Evolutionary conservation across 2,113 vertebrate genomes (phyloP), one percentile per base, ranked within the genome.

Genomic region (Oryzias javanicus): DNA sequence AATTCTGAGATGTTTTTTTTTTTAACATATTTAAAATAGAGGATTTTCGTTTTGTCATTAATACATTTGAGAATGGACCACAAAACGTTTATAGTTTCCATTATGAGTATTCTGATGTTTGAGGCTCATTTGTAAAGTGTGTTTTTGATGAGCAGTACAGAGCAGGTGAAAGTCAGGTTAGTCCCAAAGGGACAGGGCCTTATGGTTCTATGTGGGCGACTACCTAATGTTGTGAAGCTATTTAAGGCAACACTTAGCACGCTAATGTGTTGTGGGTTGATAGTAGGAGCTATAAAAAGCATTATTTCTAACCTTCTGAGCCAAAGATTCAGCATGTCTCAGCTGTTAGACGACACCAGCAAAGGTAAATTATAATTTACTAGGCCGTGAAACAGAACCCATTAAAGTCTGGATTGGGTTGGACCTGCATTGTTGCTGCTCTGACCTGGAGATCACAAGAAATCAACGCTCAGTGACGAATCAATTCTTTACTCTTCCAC

Each of bases 391-490:
- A 62, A 66, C 41, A 48, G 52, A 71, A 55, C n/a, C 27, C 54
- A 47, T 83, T 67, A 49, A 49, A 16, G 67, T 67, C 50, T 50
- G 35, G 55, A 69, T 74, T 61, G 54, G 64, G 65, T 48, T 52
- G n/a, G 27, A 91, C 64, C 86, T 94, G 88, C 93, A 93, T 81
- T 69, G 62, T 67, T 64, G 42, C 14, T 18, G 60, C 59, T 79
- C 53, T 78, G 78, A 78, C 73, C 74, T 61, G 67, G 51, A 74
- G 61, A 78, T 81, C 67, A 83, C 64, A 78, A 67, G 68, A 82
- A 80, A 66, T 55, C 84, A 80, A 79, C 16, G 7, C 45, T 24
- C 61, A 70, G 77, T 81, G 79, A 82, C 68, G 10, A 88, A 84
- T 85, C 70, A 45, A 70, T 87, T 81, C 51, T 79, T 67, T 62